These are phyloP conservation scores for Mionectes macconnelli DNA, from an alignment of 2,113 vertebrate genomes.

Conservation along the genomic window DNA sequence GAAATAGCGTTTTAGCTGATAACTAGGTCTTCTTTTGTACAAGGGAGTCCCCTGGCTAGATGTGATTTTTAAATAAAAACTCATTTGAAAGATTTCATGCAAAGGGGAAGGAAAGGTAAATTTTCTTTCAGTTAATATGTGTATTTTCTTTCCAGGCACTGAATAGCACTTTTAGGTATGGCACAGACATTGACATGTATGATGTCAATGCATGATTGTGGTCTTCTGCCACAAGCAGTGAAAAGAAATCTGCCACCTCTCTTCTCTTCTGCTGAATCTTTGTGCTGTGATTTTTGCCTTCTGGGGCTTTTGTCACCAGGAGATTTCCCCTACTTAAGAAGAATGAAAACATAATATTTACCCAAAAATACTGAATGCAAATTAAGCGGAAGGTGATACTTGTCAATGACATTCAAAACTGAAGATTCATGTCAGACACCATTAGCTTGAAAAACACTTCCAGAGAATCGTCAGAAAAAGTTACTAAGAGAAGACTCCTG, in stretches of 20 bases:
- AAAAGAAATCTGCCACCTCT: neutral
- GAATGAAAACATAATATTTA: neutral
- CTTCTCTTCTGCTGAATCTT: neutral
- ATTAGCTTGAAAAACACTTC: neutral
- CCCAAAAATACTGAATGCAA: neutral
- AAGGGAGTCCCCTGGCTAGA: neutral
- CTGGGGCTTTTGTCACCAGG: neutral
- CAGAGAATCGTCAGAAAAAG: neutral
- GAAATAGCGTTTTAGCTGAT: neutral
- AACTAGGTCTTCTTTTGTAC: neutral
- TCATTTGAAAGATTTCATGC: neutral
- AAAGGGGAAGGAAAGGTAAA: neutral
- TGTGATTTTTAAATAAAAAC: neutral
- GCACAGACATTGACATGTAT: neutral
- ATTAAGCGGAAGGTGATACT: neutral
- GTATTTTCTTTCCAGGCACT: neutral
- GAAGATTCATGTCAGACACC: neutral
- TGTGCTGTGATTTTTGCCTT: neutral
- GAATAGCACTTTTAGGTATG: neutral
- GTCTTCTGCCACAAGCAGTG: neutral
- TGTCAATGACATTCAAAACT: neutral
- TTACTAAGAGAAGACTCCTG: neutral
- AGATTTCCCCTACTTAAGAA: neutral
- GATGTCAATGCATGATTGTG: no score
- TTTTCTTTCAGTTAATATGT: neutral